phyloP scores from a whole-genome alignment of 92 coral and sea anemone species.

The Epizoanthus scotinus region DNA sequence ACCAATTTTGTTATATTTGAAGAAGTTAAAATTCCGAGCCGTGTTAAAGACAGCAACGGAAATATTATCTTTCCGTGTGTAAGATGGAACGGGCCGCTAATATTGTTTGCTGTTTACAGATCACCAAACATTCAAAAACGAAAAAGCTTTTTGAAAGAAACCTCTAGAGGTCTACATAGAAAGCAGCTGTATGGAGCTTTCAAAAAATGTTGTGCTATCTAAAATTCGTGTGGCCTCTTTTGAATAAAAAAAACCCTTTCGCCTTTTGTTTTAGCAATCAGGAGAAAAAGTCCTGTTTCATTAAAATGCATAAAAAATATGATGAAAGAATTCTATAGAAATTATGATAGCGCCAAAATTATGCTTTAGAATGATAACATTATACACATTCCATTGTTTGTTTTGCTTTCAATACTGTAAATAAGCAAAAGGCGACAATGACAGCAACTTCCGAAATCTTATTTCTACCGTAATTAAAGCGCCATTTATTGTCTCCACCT shows the following conservation, averaged over 20 bases:
- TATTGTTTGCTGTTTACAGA: background rate
- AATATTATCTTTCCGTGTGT: background rate
- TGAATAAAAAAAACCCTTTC: too few species aligned
- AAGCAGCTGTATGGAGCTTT: too few species aligned
- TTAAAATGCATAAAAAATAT: background rate
- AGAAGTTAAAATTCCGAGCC: background rate
- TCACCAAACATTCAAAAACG: constrained; percentile 11
- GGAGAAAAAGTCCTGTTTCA: background rate
- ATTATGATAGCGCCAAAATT: background rate
- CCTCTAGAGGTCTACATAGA: background rate
- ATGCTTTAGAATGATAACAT: constrained; percentile 3
- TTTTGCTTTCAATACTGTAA: constrained; percentile 33
- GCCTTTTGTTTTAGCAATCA: too few species aligned
- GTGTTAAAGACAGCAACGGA: background rate
- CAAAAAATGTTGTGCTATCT: too few species aligned
- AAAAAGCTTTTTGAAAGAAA: background rate
- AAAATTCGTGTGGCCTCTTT: too few species aligned
- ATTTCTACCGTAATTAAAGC: constrained; percentile 34
- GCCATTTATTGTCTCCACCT: constrained; percentile 7
- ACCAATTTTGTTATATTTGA: constrained; percentile 2
- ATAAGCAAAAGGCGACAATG: constrained; percentile 8
- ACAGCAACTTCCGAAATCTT: constrained; percentile 27
- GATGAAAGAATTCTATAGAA: background rate
- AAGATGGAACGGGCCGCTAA: background rate
- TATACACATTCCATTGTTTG: constrained; percentile 18